phyloP scores from a whole-genome alignment of 2,888 invertebrate species.

The Calephelis perditalis region DNA sequence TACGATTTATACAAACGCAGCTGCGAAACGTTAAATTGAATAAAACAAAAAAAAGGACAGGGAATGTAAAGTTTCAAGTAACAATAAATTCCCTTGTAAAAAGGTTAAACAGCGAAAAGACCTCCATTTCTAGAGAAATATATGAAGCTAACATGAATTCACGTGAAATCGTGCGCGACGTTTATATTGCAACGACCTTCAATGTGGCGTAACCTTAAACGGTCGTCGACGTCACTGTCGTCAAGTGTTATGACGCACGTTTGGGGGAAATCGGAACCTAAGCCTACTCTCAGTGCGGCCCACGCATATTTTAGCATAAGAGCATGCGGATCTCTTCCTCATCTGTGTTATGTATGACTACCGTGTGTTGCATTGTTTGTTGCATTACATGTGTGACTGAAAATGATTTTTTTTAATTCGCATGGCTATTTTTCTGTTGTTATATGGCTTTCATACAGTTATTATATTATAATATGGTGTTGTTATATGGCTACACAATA shows the following conservation, averaged over 20 bases:
- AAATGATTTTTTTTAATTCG: too few species aligned
- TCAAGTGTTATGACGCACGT: conserved; percentile 52
- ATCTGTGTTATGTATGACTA: too few species aligned
- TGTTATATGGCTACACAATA: too few species aligned
- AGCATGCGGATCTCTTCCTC: background rate
- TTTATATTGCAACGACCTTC: conserved; percentile 16
- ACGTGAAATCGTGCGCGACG: conserved; percentile 9
- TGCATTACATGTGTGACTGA: too few species aligned
- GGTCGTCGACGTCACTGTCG: conserved; percentile 37
- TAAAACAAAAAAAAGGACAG: too few species aligned
- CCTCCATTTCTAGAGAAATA: conserved; percentile 9
- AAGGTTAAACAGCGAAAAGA: conserved; percentile 2
- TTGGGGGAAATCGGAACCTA: conserved; percentile 41
- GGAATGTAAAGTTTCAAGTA: background rate
- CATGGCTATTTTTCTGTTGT: too few species aligned
- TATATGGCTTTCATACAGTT: too few species aligned
- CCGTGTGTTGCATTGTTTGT: too few species aligned
- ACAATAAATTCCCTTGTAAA: background rate
- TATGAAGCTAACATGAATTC: background rate
- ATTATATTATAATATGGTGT: too few species aligned
- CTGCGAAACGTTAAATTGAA: too few species aligned
- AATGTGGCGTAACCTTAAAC: conserved; percentile 14
- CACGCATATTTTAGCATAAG: conserved; percentile 36
- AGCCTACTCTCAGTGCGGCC: conserved; percentile 44
- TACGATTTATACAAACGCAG: too few species aligned